Evolutionary conservation across 2,888 invertebrate genomes (phyloP).

Genomic region (Polydrusus cervinus): DNA sequence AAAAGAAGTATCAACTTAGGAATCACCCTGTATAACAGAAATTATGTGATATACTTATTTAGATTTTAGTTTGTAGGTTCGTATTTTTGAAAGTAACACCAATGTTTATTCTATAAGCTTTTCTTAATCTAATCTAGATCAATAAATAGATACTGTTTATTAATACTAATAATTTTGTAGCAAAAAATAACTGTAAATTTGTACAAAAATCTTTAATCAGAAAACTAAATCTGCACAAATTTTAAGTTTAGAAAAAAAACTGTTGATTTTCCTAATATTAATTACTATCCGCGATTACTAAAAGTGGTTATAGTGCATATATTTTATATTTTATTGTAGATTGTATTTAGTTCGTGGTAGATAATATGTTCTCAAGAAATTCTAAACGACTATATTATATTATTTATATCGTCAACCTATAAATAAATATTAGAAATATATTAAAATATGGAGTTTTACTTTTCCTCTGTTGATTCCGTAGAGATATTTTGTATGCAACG

Average conservation of each 20-base stretch:
- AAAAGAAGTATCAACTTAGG: no score
- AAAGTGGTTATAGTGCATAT: conserved; percentile 49
- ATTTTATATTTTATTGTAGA: conserved; percentile 48
- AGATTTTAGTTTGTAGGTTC: no score
- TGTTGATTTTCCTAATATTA: conserved; percentile 30
- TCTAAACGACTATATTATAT: conserved; percentile 46
- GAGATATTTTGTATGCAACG: no score
- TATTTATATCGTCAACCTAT: conserved; percentile 51
- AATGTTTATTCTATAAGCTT: neutral
- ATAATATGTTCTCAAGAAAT: conserved; percentile 44
- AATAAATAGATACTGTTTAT: neutral
- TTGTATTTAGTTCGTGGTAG: conserved; percentile 48
- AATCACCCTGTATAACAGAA: no score
- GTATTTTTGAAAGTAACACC: neutral
- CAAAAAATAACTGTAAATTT: conserved; percentile 5
- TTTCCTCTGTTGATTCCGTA: no score
- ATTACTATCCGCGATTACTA: conserved; percentile 32
- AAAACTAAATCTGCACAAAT: conserved; percentile 20
- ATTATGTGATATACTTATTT: no score
- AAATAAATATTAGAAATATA: conserved; percentile 51
- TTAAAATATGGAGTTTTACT: conserved; percentile 32
- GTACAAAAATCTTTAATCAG: conserved; percentile 22
- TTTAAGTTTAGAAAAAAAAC: conserved; percentile 27
- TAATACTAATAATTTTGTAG: no score
- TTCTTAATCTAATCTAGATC: neutral